Percentiles rank a stretch among this genome's conserved stretches.
Conservation (phyloP, 2,113 vertebrate species). For the Galeopterus variegatus region DNA sequence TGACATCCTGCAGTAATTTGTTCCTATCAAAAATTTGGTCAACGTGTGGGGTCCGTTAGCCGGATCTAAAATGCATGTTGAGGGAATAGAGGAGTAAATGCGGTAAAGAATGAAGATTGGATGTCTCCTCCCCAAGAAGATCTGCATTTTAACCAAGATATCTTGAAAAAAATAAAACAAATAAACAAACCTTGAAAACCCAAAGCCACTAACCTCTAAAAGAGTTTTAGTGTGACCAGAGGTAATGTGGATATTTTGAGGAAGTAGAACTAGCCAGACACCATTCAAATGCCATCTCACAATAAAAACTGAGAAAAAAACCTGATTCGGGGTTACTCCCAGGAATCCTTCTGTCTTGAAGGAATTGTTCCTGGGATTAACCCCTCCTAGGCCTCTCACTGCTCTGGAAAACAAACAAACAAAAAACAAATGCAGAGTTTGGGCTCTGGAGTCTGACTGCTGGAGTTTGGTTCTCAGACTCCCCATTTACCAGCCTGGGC, state of each 20-base stretch:
- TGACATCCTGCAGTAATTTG: background rate
- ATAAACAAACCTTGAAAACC: background rate
- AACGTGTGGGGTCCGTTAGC: background rate
- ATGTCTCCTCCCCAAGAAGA: background rate
- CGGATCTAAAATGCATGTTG: background rate
- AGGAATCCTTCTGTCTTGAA: no score
- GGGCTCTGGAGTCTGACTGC: background rate
- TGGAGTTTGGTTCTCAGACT: background rate
- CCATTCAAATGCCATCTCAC: background rate
- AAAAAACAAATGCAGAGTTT: background rate
- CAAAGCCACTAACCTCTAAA: background rate
- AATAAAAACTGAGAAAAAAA: no score
- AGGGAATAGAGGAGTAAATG: background rate
- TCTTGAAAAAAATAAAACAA: conserved; percentile 1
- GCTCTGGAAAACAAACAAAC: no score
- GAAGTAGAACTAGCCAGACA: background rate
- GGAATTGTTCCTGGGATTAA: no score
- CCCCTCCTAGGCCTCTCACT: no score
- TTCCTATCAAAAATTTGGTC: conserved; percentile 14
- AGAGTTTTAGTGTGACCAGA: background rate
- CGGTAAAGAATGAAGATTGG: background rate
- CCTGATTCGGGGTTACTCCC: no score
- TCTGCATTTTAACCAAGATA: background rate
- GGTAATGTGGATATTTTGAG: background rate
- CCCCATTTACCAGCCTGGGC: background rate